Evolutionary conservation across 2,888 invertebrate genomes (phyloP).

Genomic region (Euzophera pinguis): DNA sequence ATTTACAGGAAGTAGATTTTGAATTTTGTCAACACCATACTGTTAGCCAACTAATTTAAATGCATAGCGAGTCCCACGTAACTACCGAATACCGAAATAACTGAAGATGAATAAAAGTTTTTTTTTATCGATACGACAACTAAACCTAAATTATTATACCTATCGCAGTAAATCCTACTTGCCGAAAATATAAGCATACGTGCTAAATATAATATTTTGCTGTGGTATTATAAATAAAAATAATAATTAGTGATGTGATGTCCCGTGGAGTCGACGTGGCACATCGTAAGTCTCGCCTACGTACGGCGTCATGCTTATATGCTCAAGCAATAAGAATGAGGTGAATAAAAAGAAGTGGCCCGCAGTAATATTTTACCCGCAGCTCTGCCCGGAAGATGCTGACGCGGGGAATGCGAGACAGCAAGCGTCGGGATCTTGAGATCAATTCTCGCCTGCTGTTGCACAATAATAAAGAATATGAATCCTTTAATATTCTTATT

Average conservation of each 20-base stretch:
- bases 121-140: conserved; percentile 15
- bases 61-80: conserved; percentile 41
- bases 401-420: conserved; percentile 39
- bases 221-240: conserved; percentile 23
- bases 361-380: conserved; percentile 47
- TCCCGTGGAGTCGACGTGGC: conserved; percentile 35
- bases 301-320: conserved; percentile 39
- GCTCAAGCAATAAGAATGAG: conserved; percentile 50
- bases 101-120: conserved; percentile 29
- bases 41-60: conserved; percentile 43
- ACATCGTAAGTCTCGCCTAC: conserved; percentile 48
- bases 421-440: conserved; percentile 26
- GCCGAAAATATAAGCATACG: not conserved
- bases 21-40: conserved; percentile 19
- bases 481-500: not conserved
- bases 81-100: conserved; percentile 40
- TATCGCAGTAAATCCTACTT: not conserved
- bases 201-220: conserved; percentile 25
- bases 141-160: conserved; percentile 13
- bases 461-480: conserved; percentile 9
- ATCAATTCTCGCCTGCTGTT: conserved; percentile 21
- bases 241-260: conserved; percentile 54
- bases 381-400: conserved; percentile 54
- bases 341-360: conserved; percentile 47
- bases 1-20: conserved; percentile 12